Evolutionary conservation across 2,113 vertebrate genomes (phyloP).

Genomic region (Girardinichthys multiradiatus): DNA sequence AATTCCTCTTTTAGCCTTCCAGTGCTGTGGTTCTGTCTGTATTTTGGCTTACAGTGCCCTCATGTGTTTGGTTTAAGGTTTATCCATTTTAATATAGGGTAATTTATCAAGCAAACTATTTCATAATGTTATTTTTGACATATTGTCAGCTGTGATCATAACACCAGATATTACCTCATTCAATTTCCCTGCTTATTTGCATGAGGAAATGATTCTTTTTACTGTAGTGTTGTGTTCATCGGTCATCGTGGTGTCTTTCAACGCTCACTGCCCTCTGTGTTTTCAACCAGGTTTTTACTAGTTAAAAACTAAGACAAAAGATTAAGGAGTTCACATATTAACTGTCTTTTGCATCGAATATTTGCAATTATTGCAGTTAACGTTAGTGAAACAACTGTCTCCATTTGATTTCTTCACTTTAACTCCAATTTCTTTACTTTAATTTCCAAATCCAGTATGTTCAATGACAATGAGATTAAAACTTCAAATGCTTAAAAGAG

Average conservation of each 20-base stretch:
- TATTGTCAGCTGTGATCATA: conserved; percentile 9
- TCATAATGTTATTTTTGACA: not conserved
- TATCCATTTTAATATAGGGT: not conserved
- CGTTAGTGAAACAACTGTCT: too few relatives aligned
- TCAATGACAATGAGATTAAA: too few relatives aligned
- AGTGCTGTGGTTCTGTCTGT: conserved; percentile 31
- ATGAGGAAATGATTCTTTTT: conserved; percentile 5
- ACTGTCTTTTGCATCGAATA: too few relatives aligned
- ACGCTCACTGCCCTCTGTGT: conserved; percentile 85
- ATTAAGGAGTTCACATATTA: not conserved
- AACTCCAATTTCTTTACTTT: too few relatives aligned
- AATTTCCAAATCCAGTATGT: too few relatives aligned
- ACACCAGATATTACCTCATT: not conserved
- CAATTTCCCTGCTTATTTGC: conserved; percentile 11
- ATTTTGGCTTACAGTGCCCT: conserved; percentile 58
- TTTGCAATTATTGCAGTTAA: too few relatives aligned
- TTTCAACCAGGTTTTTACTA: conserved; percentile 78
- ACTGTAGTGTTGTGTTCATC: conserved; percentile 44
- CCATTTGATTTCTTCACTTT: too few relatives aligned
- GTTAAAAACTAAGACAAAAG: not conserved
- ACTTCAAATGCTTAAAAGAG: too few relatives aligned
- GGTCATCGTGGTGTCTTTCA: conserved; percentile 62
- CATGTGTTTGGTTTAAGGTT: conserved; percentile 52
- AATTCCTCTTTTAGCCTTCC: conserved; percentile 18
- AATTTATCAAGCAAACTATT: not conserved